A percentile compares a stretch with the other conserved stretches of the same genome.
Conservation (phyloP, 2,888 invertebrate species). For the Parnassius mnemosyne region DNA sequence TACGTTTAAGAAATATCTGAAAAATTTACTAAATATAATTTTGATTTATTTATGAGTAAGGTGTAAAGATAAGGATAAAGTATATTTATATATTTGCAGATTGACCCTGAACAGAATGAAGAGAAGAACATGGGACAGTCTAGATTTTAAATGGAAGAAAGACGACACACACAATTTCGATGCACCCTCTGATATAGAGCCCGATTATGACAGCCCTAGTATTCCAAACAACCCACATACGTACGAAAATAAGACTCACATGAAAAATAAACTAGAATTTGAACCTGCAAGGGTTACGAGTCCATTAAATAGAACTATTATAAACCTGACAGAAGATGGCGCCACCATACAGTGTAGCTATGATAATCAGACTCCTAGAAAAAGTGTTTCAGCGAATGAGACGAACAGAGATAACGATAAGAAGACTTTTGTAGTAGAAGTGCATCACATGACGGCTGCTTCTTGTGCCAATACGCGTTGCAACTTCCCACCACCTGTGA, state of each 20-base stretch:
- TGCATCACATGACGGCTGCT: slow-evolving; percentile 77
- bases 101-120: slow-evolving; percentile 69
- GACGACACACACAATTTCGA: slow-evolving; percentile 73
- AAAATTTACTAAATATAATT: no score
- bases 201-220: slow-evolving; percentile 71
- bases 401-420: slow-evolving; percentile 60
- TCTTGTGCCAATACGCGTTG: slow-evolving; percentile 58
- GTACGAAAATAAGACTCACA: slow-evolving; percentile 63
- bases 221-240: slow-evolving; percentile 74
- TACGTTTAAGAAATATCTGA: no score
- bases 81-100: slow-evolving; percentile 44
- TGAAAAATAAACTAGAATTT: slow-evolving; percentile 58
- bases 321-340: slow-evolving; percentile 86
- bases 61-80: neutral
- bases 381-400: slow-evolving; percentile 57
- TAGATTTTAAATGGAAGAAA: slow-evolving; percentile 80
- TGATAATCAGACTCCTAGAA: slow-evolving; percentile 67
- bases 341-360: slow-evolving; percentile 85
- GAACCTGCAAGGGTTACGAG: slow-evolving; percentile 42
- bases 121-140: slow-evolving; percentile 81
- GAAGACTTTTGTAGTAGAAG: slow-evolving; percentile 88
- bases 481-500: slow-evolving; percentile 53
- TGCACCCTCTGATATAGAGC: slow-evolving; percentile 73
- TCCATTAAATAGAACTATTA: slow-evolving; percentile 85
- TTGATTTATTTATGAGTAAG: neutral